Conservation (phyloP, 2,113 vertebrate genomes). For the Gobius niger region DNA sequence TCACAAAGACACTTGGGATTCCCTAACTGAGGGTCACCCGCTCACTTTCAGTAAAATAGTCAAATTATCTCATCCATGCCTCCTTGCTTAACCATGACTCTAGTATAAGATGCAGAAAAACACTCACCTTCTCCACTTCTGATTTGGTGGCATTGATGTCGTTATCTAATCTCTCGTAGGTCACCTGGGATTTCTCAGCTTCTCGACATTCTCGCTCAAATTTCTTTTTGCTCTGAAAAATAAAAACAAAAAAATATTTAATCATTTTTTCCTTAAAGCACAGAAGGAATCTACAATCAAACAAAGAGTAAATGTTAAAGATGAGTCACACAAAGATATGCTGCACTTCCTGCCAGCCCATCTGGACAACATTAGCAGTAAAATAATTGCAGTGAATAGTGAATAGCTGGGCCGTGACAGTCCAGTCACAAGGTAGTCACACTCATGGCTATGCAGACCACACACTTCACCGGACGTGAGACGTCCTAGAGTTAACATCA, state of each 20-base stretch:
- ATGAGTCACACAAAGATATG: constrained; percentile 51
- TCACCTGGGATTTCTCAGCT: constrained; percentile 92
- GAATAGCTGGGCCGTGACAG: constrained; percentile 71
- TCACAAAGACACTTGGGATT: too few relatives aligned
- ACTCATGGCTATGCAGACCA: constrained; percentile 38
- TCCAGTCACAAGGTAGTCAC: constrained; percentile 56
- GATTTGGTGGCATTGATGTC: constrained; percentile 97
- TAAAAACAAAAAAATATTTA: not conserved
- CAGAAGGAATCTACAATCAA: not conserved
- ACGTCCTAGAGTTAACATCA: not conserved
- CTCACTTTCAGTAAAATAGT: too few relatives aligned
- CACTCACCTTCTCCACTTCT: constrained; percentile 95
- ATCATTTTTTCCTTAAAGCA: not conserved
- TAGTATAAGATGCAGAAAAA: too few relatives aligned
- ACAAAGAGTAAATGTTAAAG: constrained; percentile 7
- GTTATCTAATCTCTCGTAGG: constrained; percentile 90
- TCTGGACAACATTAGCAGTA: constrained; percentile 72
- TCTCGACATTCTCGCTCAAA: constrained; percentile 97
- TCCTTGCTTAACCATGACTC: too few relatives aligned
- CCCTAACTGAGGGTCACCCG: too few relatives aligned
- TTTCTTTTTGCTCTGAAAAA: constrained; percentile 93
- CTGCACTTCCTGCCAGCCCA: constrained; percentile 65
- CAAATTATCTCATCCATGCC: too few relatives aligned
- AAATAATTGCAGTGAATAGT: constrained; percentile 64
- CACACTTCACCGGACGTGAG: constrained; percentile 33